Evolutionary conservation across 2,797 vertebrate genomes (phyloP).

Genomic region (Lerista edwardsae): DNA sequence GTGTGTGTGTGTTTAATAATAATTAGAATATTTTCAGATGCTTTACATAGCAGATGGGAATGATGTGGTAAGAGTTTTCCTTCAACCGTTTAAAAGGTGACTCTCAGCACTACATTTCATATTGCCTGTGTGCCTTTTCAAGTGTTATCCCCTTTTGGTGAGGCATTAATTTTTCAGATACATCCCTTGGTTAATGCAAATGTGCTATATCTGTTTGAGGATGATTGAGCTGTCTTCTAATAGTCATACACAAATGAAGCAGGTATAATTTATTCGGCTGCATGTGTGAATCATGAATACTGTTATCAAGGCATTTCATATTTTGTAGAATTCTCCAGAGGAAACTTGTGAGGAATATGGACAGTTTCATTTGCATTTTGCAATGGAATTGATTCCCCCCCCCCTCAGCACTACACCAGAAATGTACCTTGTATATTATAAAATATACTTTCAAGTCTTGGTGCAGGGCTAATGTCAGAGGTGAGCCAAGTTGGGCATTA

Average conservation of each 20-base stretch:
- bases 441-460: not conserved
- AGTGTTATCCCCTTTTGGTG: not conserved
- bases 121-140: not conserved
- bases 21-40: constrained; percentile 6
- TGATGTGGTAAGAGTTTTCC: not conserved
- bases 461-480: too few species aligned
- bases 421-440: not conserved
- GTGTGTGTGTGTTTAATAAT: not conserved
- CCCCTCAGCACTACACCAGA: constrained; percentile 23
- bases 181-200: not conserved
- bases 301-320: constrained; percentile 1
- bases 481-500: too few species aligned
- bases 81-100: not conserved
- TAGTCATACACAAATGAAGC: not conserved
- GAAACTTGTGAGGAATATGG: constrained; percentile 27
- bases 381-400: constrained; percentile 38
- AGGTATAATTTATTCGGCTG: constrained; percentile 2
- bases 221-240: constrained; percentile 23
- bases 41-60: not conserved
- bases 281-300: constrained; percentile 7
- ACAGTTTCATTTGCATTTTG: constrained; percentile 51
- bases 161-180: not conserved
- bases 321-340: constrained; percentile 31
- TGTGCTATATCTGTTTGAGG: not conserved
- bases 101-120: not conserved